Conservation (phyloP, 2,797 vertebrate species). For the Stomatorhinus walkeri region DNA sequence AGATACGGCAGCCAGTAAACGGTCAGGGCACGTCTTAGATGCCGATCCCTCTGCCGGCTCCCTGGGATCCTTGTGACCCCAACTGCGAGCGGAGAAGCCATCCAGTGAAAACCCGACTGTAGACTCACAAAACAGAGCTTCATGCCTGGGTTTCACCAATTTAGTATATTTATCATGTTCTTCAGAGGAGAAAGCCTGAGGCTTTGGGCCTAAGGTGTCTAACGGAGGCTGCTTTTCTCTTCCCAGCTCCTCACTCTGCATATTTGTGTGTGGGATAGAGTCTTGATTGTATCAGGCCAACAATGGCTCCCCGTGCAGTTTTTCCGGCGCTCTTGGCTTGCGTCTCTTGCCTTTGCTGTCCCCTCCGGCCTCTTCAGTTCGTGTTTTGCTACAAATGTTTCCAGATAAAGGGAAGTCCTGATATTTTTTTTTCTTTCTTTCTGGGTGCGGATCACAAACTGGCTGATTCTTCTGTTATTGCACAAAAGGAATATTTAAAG, state of each 20-base stretch:
- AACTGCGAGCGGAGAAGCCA: background rate
- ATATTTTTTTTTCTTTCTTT: background rate
- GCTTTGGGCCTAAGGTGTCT: background rate
- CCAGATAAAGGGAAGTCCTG: background rate
- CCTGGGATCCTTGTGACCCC: background rate
- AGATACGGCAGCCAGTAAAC: background rate
- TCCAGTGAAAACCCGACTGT: background rate
- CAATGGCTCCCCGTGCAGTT: background rate
- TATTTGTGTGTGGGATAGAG: conserved; percentile 11
- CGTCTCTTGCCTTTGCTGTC: background rate
- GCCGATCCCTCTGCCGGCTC: background rate
- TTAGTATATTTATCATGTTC: background rate
- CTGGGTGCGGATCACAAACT: background rate
- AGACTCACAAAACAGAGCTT: background rate
- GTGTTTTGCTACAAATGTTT: background rate
- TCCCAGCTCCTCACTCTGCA: background rate
- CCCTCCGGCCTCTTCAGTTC: background rate
- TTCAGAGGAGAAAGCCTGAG: background rate
- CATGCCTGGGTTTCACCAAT: background rate
- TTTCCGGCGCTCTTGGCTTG: background rate
- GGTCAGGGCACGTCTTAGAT: background rate
- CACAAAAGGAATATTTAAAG: conserved; percentile 27
- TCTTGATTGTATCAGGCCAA: background rate
- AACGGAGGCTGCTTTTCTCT: background rate
- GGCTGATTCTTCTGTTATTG: conserved; percentile 1